These are phyloP conservation scores for Upupa epops DNA, from an alignment of 2,113 vertebrate species.

Conservation along the genomic window DNA sequence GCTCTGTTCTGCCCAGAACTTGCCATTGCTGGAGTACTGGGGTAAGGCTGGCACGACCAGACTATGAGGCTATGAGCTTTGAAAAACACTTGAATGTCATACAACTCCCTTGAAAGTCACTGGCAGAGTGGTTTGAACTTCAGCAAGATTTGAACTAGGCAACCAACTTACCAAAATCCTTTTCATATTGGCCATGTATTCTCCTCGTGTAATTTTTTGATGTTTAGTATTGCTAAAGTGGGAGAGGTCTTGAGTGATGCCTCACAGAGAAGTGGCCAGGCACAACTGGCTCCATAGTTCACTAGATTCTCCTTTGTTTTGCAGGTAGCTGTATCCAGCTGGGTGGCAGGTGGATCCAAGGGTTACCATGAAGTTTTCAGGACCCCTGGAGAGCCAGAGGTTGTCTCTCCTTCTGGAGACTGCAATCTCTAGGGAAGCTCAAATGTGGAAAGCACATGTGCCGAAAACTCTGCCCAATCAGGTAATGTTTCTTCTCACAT, in stretches of 20 bases:
- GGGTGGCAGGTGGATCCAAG: constrained; percentile 90
- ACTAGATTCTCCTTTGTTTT: constrained; percentile 65
- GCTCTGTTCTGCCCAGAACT: background rate
- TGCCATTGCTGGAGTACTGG: background rate
- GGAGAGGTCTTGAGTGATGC: background rate
- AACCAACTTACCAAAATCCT: background rate
- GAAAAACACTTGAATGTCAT: background rate
- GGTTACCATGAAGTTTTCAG: constrained; percentile 91
- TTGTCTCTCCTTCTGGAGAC: constrained; percentile 94
- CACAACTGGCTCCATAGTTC: background rate
- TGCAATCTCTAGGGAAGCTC: constrained; percentile 94
- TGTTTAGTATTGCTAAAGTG: no score
- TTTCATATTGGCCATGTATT: background rate
- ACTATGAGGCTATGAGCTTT: background rate
- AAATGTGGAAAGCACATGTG: constrained; percentile 92
- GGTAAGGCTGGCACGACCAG: background rate
- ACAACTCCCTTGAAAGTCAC: background rate
- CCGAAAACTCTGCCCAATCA: constrained; percentile 89
- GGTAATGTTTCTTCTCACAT: constrained; percentile 72
- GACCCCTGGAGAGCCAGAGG: constrained; percentile 93
- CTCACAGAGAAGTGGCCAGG: background rate
- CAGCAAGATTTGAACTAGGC: background rate
- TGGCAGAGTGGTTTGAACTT: background rate
- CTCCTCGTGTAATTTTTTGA: no score
- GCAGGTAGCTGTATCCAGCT: constrained; percentile 97